Conservation (phyloP, 2,888 invertebrate genomes). For the Trichogramma evanescens region DNA sequence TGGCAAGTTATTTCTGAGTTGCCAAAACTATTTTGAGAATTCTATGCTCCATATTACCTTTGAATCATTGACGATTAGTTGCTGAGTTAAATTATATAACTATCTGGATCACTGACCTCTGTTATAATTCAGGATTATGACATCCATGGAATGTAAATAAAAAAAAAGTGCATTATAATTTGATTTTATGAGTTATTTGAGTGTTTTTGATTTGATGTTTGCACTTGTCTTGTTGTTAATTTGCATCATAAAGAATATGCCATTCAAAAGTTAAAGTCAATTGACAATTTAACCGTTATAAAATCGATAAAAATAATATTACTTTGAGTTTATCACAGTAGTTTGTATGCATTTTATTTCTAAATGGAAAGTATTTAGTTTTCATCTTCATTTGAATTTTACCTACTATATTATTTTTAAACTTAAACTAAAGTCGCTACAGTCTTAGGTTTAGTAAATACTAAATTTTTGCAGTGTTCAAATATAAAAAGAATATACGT, state of each 20-base stretch:
- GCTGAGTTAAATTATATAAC: constrained; percentile 25
- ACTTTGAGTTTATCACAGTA: too few species aligned
- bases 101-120: constrained; percentile 24
- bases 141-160: constrained; percentile 35
- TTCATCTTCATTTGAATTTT: too few species aligned
- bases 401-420: too few species aligned
- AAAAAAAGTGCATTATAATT: constrained; percentile 20
- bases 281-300: neutral
- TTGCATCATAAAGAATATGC: neutral
- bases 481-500: too few species aligned
- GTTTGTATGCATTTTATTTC: too few species aligned
- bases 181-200: constrained; percentile 12
- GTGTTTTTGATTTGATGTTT: constrained; percentile 15
- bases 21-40: constrained; percentile 42
- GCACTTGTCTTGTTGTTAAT: constrained; percentile 11
- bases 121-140: constrained; percentile 28
- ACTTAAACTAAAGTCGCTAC: too few species aligned
- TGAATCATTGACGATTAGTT: constrained; percentile 29
- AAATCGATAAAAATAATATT: too few species aligned
- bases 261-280: neutral
- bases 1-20: constrained; percentile 18
- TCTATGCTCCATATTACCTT: constrained; percentile 38
- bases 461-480: too few species aligned
- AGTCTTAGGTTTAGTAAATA: too few species aligned
- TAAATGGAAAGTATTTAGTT: too few species aligned